phyloP scores from a whole-genome alignment of 2,797 vertebrate genomes.

The Bradypus variegatus region DNA sequence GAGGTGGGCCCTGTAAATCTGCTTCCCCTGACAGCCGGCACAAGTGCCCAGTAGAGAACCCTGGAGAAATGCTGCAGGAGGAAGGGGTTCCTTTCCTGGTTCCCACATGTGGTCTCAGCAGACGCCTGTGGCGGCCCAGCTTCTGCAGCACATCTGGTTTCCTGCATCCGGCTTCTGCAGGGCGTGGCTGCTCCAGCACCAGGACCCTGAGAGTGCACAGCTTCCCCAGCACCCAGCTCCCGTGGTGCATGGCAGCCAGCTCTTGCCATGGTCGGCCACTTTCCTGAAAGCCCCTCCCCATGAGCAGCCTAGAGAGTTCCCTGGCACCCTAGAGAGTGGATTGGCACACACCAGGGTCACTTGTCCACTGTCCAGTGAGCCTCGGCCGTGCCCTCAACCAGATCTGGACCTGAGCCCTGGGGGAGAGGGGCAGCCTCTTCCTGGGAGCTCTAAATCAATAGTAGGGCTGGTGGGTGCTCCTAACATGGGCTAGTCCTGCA shows the following conservation, averaged over 20 bases:
- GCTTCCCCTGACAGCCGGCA: neutral
- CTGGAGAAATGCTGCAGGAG: neutral
- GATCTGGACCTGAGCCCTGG: neutral
- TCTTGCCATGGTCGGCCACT: neutral
- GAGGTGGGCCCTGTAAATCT: neutral
- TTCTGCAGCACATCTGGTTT: neutral
- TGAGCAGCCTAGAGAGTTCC: too few species aligned
- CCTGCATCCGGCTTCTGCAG: neutral
- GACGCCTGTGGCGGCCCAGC: too few species aligned
- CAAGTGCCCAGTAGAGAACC: neutral
- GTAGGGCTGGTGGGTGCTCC: neutral
- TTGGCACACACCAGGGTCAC: neutral
- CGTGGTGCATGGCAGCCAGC: too few species aligned
- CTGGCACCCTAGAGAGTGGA: neutral
- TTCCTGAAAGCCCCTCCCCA: neutral
- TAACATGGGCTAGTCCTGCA: neutral
- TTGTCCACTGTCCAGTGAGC: neutral
- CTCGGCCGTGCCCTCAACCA: neutral
- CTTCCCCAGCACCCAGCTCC: neutral
- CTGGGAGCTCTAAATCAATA: neutral
- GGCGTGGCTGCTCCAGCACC: neutral
- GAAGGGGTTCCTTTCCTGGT: neutral
- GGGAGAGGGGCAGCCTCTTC: neutral
- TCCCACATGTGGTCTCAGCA: neutral
- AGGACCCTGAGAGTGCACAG: accelerated